These are phyloP conservation scores for Boloria selene DNA, from an alignment of 2,888 invertebrate species.

Conservation along the genomic window DNA sequence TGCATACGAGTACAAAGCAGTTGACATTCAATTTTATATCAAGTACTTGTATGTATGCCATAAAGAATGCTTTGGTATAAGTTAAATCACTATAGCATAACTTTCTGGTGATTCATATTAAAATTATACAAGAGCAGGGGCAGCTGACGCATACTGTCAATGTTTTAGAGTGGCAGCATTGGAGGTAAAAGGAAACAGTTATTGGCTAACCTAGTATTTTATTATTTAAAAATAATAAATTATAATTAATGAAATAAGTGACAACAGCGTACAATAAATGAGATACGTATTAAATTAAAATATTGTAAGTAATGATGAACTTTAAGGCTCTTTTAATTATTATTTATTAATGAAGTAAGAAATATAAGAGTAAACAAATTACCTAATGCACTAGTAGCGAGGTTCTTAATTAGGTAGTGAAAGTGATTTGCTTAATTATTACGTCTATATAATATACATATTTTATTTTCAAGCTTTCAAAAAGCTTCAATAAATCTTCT, in stretches of 20 bases:
- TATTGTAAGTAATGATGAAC: too few relatives aligned
- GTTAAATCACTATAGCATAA: constrained; percentile 18
- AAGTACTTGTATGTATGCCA: background rate
- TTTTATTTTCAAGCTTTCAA: background rate
- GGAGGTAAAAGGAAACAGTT: background rate
- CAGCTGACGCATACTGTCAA: constrained; percentile 18
- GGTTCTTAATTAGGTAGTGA: background rate
- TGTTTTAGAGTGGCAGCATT: constrained; percentile 12
- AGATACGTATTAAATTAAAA: too few relatives aligned
- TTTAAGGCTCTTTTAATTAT: too few relatives aligned
- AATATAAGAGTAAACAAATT: too few relatives aligned
- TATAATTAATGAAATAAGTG: background rate
- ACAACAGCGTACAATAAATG: too few relatives aligned
- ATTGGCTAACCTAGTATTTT: constrained; percentile 7
- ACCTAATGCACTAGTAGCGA: too few relatives aligned
- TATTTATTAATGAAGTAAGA: too few relatives aligned
- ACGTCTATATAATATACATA: background rate
- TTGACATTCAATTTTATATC: constrained; percentile 12
- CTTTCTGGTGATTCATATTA: constrained; percentile 21
- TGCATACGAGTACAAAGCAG: constrained; percentile 6
- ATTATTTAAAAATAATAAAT: background rate
- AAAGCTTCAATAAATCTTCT: constrained; percentile 7
- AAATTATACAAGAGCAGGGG: constrained; percentile 22
- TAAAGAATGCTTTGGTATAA: constrained; percentile 14
- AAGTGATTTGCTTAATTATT: background rate